These are phyloP conservation scores for Junco hyemalis DNA, from an alignment of 2,113 vertebrate species.

Conservation along the genomic window DNA sequence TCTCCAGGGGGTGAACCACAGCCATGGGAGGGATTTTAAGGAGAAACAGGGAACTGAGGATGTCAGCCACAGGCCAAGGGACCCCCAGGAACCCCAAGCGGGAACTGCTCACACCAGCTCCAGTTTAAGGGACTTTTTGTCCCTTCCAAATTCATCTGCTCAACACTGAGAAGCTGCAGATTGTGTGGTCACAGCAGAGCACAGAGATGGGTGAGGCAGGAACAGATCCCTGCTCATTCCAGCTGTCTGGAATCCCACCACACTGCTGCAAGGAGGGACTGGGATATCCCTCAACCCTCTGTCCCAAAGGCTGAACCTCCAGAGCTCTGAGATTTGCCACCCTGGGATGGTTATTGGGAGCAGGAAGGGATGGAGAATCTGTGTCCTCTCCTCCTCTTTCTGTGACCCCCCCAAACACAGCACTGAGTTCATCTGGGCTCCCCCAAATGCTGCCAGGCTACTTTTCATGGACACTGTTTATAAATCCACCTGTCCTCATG, in stretches of 20 bases:
- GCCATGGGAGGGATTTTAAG: background rate
- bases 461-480: accelerated
- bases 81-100: accelerated
- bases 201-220: background rate
- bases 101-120: background rate
- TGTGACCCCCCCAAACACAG: accelerated
- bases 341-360: accelerated
- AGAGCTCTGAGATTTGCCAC: background rate
- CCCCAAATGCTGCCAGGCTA: background rate
- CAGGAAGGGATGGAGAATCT: background rate
- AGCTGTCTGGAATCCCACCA: background rate
- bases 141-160: accelerated
- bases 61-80: accelerated
- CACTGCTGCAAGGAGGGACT: background rate
- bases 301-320: background rate
- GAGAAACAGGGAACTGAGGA: background rate
- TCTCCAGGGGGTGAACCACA: background rate
- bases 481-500: background rate
- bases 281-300: background rate
- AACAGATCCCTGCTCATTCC: background rate
- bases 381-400: background rate
- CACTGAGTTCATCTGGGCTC: background rate
- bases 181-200: background rate
- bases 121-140: background rate
- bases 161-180: background rate